Conservation (phyloP, 2,888 invertebrate genomes). For the Oxycera nigricornis region DNA sequence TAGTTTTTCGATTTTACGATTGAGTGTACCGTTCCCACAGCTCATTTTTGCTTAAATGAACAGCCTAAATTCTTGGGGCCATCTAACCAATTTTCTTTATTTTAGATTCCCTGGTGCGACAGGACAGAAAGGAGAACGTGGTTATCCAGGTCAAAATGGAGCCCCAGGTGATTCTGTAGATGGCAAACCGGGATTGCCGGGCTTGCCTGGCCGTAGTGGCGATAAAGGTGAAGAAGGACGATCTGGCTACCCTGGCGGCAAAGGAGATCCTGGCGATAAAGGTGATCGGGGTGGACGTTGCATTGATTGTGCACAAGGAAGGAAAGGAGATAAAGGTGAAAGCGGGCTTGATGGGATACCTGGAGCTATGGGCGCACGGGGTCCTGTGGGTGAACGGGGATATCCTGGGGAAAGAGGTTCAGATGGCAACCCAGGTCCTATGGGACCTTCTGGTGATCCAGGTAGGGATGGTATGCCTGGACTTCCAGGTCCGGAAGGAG, state of each 20-base stretch:
- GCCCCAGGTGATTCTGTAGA: conserved; percentile 80
- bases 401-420: conserved; percentile 72
- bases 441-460: conserved; percentile 56
- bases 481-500: conserved; percentile 71
- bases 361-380: conserved; percentile 75
- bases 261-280: conserved; percentile 73
- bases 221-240: conserved; percentile 72
- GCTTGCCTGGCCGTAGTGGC: conserved; percentile 72
- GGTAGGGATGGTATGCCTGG: conserved; percentile 66
- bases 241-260: conserved; percentile 70
- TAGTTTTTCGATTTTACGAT: too few relatives aligned
- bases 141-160: conserved; percentile 76
- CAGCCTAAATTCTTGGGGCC: too few relatives aligned
- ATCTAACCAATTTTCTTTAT: too few relatives aligned
- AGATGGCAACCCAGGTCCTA: conserved; percentile 72
- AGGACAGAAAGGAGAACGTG: conserved; percentile 81
- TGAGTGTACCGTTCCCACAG: too few relatives aligned
- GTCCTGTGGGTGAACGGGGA: conserved; percentile 76
- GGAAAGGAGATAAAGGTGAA: conserved; percentile 78
- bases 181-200: conserved; percentile 80
- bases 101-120: conserved; percentile 66
- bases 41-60: not conserved
- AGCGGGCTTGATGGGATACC: conserved; percentile 73
- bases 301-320: conserved; percentile 77
- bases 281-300: conserved; percentile 85